A percentile compares a stretch with the other conserved stretches of the same genome.
phyloP scores from a whole-genome alignment of 2,113 vertebrate genomes.

The Arvicanthis niloticus region DNA sequence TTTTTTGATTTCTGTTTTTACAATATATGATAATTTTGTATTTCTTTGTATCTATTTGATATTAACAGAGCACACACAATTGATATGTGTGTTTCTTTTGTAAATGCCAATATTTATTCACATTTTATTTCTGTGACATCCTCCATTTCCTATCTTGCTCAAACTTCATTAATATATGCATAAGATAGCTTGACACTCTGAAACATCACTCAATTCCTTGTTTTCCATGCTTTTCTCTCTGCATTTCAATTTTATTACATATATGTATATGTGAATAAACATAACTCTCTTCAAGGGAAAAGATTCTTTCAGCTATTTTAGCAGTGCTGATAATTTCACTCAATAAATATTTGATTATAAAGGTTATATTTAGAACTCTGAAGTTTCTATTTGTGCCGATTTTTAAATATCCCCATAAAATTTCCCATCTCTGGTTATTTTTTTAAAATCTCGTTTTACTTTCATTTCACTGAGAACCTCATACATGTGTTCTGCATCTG shows the following conservation, averaged over 20 bases:
- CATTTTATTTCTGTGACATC: neutral
- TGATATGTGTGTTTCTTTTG: neutral
- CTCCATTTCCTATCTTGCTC: neutral
- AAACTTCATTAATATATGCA: neutral
- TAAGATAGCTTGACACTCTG: neutral
- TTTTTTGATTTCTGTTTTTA: neutral
- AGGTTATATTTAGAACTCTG: neutral
- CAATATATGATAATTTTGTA: neutral
- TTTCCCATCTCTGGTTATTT: neutral
- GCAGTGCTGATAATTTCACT: neutral
- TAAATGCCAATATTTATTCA: neutral
- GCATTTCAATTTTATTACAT: neutral
- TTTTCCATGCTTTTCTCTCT: neutral
- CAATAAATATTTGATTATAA: conserved; percentile 32
- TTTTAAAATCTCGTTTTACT: neutral
- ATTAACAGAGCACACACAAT: neutral
- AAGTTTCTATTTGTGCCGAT: neutral
- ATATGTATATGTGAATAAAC: neutral
- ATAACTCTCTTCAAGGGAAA: neutral
- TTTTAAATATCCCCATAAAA: neutral
- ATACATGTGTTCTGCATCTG: neutral
- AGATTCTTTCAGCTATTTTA: neutral
- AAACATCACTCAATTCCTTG: neutral
- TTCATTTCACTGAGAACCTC: neutral
- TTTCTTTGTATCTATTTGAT: neutral